A percentile compares a stretch with the other conserved stretches of the same genome.
Evolutionary conservation across 1,140 invertebrate species (phyloP).

Genomic region (Drosophila mauritiana): DNA sequence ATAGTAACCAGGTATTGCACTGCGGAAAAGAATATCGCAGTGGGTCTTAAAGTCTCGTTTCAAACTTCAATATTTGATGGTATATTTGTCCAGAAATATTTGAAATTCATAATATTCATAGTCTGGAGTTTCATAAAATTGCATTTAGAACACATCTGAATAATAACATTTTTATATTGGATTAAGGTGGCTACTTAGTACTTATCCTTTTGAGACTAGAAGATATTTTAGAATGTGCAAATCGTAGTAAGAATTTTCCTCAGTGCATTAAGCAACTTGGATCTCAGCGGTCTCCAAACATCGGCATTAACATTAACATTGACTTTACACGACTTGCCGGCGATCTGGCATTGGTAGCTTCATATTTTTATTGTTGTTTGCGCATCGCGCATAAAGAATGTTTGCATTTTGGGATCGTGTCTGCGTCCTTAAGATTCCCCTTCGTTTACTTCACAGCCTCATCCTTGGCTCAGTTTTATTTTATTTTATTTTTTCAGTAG

Average conservation of each 20-base stretch:
- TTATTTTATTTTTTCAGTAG: constrained; percentile 22
- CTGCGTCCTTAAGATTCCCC: constrained; percentile 64
- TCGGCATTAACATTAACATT: constrained; percentile 82
- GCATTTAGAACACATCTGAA: no score
- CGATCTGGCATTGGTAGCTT: constrained; percentile 72
- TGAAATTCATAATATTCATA: no score
- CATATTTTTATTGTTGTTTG: constrained; percentile 83
- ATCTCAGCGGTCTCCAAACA: constrained; percentile 56
- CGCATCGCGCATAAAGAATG: constrained; percentile 76
- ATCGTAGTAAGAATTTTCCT: not conserved
- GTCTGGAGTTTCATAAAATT: no score
- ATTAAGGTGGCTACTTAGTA: no score
- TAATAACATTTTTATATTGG: no score
- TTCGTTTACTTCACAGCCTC: constrained; percentile 12
- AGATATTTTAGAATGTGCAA: no score
- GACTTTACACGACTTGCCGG: constrained; percentile 82
- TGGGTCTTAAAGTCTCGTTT: not conserved
- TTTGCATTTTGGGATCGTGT: constrained; percentile 66
- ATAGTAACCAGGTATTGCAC: constrained; percentile 33
- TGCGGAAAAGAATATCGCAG: not conserved
- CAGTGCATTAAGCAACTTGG: constrained; percentile 20
- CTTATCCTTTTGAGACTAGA: no score
- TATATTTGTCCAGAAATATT: no score
- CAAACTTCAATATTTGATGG: no score
- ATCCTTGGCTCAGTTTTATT: constrained; percentile 25